phyloP scores from a whole-genome alignment of 2,797 vertebrate species.

The Pogoniulus pusillus region DNA sequence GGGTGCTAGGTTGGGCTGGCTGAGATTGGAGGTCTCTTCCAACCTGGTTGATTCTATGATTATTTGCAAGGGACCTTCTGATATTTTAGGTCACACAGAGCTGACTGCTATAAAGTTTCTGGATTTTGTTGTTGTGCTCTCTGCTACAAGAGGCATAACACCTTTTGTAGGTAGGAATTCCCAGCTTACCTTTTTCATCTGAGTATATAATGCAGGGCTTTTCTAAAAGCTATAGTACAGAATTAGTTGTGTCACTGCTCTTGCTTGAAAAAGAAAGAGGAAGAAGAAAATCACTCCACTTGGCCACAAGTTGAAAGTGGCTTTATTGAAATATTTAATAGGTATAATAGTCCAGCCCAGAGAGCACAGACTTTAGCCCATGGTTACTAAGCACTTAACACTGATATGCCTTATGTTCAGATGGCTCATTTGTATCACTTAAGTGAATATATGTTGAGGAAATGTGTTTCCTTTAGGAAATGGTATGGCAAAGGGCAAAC shows the following conservation, averaged over 20 bases:
- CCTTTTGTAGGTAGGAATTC: neutral
- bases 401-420: neutral
- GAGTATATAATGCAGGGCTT: neutral
- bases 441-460: neutral
- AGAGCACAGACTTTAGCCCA: neutral
- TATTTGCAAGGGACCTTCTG: neutral
- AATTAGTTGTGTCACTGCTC: neutral
- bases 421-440: constrained; percentile 7
- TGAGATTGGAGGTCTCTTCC: too few relatives aligned
- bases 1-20: too few relatives aligned
- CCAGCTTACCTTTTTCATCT: neutral
- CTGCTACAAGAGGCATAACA: neutral
- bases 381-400: constrained; percentile 15
- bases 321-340: constrained; percentile 22
- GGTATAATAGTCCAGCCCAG: neutral
- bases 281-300: neutral
- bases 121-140: neutral
- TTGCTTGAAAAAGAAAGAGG: neutral
- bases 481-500: neutral
- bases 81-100: neutral
- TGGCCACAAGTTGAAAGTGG: neutral
- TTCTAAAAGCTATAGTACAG: neutral
- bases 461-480: neutral
- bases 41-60: too few relatives aligned
- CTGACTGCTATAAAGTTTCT: neutral